Base-by-base conservation (phyloP, 2,113 vertebrate species). In the Mus pahari region DNA sequence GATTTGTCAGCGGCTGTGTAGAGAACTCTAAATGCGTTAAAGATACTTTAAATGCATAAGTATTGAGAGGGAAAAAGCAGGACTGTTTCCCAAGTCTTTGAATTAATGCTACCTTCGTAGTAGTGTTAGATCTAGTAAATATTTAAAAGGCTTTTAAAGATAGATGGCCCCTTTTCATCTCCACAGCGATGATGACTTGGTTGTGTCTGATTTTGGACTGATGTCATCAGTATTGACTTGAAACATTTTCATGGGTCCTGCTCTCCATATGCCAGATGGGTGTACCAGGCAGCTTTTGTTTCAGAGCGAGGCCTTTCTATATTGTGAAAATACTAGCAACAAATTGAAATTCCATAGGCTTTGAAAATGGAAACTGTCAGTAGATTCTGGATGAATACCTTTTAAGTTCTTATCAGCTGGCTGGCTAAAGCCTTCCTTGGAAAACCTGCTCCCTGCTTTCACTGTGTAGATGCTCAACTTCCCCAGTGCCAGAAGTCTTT, bases 71-170 rank as follows among this genome's bases (percentile, higher is more conserved):
- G 66, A 93, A 87, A 75, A 2, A 28, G 31, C 73, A 92, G 58
- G 42, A 60, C 31, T 91, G 1, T 93, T 96, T 95, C n/a, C 19
- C 1, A 68, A 91, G 89, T 94, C 74, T 95, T 79, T 94, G 89
- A 96, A 94, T 31, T 90, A 96, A 92, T 96, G 79, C 39, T 88
- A 20, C 58, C 82, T 96, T 96, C 73, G 92, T 92, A 91, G 92
- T 82, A 94, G 83, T 10, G 1, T 87, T 91, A 94, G 60, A 82
- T 42, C 64, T 97, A 84, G 70, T 96, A 95, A 98, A 94, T 96
- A 95, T 94, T 97, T 97, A 70, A 94, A 94, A 93, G 45, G 26
- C 24, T 91, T 96, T 98, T 82, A 95, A 94, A 89, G 81, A 88
- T 64, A 96, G 88, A 94, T 90, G 90, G 7, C 53, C 90, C 36